Percentiles rank a stretch among this genome's conserved stretches.
These are phyloP conservation scores for Netelia fuscicornis DNA, from an alignment of 2,888 invertebrate genomes.

Conservation along the genomic window DNA sequence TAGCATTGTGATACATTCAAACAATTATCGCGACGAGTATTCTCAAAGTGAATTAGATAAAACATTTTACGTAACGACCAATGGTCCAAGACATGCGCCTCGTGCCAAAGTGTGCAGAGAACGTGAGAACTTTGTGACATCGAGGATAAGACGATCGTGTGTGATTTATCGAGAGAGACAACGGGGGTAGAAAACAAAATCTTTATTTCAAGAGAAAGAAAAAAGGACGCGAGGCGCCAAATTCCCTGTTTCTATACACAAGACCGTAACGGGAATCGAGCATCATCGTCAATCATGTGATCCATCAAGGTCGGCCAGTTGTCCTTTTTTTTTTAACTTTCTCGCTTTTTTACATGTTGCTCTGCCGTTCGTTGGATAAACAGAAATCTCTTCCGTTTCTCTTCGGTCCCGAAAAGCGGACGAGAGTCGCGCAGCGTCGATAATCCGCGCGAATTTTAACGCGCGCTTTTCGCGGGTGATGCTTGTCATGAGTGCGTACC, in stretches of 20 bases:
- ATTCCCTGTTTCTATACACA: not conserved
- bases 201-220: not conserved
- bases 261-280: not conserved
- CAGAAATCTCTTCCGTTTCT: not conserved
- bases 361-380: not conserved
- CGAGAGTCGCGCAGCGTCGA: too few species aligned
- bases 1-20: too few species aligned
- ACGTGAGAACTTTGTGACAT: constrained; percentile 61
- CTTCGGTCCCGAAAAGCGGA: not conserved
- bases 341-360: constrained; percentile 10
- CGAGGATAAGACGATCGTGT: constrained; percentile 4
- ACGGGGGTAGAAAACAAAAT: not conserved
- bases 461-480: too few species aligned
- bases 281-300: constrained; percentile 65
- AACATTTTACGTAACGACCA: constrained; percentile 22
- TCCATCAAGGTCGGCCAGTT: constrained; percentile 59
- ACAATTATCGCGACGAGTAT: not conserved
- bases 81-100: constrained; percentile 50
- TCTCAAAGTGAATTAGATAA: not conserved
- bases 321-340: constrained; percentile 60
- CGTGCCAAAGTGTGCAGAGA: constrained; percentile 24
- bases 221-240: not conserved
- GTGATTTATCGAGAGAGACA: constrained; percentile 4
- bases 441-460: too few species aligned
- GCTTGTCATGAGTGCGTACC: too few species aligned